A percentile compares a stretch with the other conserved stretches of the same genome.
Evolutionary conservation across 2,113 vertebrate genomes (phyloP).

Genomic region (Rhinolophus ferrumequinum): DNA sequence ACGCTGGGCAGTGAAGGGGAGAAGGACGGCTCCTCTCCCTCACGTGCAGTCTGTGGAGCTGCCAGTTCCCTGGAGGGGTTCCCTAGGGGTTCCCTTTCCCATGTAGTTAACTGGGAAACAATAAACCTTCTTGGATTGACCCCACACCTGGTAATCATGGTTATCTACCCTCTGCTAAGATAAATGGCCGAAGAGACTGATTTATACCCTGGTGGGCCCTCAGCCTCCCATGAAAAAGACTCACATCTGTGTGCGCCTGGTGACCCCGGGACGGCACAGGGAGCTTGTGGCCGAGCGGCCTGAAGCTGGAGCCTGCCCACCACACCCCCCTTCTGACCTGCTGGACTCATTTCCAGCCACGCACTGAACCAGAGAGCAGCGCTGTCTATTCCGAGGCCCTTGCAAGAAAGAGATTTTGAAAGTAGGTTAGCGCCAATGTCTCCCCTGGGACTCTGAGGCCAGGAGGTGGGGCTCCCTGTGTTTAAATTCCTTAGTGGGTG

Average conservation of each 20-base stretch:
- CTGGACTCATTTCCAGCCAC: not conserved
- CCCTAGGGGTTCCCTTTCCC: not conserved
- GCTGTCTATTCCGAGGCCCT: not conserved
- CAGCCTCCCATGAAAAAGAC: not conserved
- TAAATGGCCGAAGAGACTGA: not conserved
- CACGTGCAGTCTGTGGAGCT: not conserved
- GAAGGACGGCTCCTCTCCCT: too few species aligned
- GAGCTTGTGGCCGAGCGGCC: accelerated
- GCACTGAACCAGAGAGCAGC: not conserved
- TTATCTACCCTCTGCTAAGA: not conserved
- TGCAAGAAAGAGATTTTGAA: not conserved
- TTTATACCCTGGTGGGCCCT: not conserved
- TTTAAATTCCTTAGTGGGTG: not conserved
- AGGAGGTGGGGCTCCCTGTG: not conserved
- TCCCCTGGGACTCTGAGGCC: not conserved
- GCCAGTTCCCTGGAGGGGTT: not conserved
- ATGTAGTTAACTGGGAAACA: not conserved
- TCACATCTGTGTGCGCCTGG: not conserved
- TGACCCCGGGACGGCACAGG: not conserved
- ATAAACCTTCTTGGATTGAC: not conserved
- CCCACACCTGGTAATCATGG: too few species aligned
- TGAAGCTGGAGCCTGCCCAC: accelerated
- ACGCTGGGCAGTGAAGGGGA: accelerated
- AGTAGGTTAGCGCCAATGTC: not conserved
- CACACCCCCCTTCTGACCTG: accelerated